Evolutionary conservation across 2,113 vertebrate genomes (phyloP).

Genomic region (Phrynosoma platyrhinos): DNA sequence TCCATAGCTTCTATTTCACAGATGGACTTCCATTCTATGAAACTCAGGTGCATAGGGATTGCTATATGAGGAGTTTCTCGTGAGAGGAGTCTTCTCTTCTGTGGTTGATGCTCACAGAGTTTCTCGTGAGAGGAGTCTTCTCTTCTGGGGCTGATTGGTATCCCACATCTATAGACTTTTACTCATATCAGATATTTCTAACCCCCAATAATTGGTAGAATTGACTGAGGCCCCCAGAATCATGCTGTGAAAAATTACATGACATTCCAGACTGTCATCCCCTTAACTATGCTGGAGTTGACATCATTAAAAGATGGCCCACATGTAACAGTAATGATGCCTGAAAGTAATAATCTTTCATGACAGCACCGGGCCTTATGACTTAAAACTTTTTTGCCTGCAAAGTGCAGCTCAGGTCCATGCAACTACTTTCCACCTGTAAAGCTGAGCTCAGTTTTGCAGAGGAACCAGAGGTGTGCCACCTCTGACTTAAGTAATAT

Average conservation of each 20-base stretch:
- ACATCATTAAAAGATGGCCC: background rate
- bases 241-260: background rate
- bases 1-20: slow-evolving; percentile 16
- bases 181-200: too few species aligned
- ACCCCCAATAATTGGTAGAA: too few species aligned
- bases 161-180: too few species aligned
- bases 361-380: background rate
- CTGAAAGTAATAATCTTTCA: background rate
- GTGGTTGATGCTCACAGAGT: background rate
- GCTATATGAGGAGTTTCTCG: slow-evolving; percentile 1
- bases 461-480: background rate
- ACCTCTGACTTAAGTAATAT: background rate
- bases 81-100: background rate
- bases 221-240: background rate
- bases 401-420: background rate
- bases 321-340: background rate
- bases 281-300: background rate
- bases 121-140: background rate
- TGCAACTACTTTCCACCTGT: background rate
- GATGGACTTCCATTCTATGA: background rate
- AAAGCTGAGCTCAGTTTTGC: background rate
- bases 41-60: fast-evolving
- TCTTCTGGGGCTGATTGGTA: too few species aligned
- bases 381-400: background rate
- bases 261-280: background rate